These are phyloP conservation scores for Brachionichthys hirsutus DNA, from an alignment of 2,113 vertebrate species.

Conservation along the genomic window DNA sequence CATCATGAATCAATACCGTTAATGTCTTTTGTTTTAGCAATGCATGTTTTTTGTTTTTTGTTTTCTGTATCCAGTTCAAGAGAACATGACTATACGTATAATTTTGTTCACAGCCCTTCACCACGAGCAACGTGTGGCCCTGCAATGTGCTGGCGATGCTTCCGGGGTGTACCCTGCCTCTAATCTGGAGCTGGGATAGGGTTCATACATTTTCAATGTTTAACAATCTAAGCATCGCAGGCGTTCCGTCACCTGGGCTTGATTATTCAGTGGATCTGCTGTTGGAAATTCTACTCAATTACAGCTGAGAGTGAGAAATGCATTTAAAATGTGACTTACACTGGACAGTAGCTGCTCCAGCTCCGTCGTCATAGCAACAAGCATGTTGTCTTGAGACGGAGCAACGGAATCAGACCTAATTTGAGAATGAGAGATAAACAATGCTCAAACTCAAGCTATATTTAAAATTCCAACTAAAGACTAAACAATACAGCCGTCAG, in stretches of 20 bases:
- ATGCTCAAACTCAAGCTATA: neutral
- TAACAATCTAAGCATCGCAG: neutral
- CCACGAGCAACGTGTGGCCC: too few relatives aligned
- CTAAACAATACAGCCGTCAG: neutral
- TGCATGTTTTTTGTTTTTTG: too few relatives aligned
- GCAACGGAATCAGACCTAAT: conserved; percentile 88
- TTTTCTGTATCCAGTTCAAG: too few relatives aligned
- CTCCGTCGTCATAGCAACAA: conserved; percentile 93
- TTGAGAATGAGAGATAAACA: neutral
- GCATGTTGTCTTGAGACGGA: conserved; percentile 91
- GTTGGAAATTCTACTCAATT: neutral
- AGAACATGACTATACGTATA: too few relatives aligned
- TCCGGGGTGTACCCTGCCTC: too few relatives aligned
- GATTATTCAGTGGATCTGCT: neutral
- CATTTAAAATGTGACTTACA: conserved; percentile 68
- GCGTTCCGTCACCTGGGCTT: neutral
- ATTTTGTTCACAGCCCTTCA: too few relatives aligned
- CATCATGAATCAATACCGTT: too few relatives aligned
- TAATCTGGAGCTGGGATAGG: too few relatives aligned
- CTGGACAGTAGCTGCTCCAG: conserved; percentile 92
- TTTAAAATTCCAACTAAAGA: neutral
- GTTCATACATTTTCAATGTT: too few relatives aligned
- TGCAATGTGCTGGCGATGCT: too few relatives aligned
- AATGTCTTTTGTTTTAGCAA: too few relatives aligned
- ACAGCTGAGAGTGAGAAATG: neutral